A percentile compares a stretch with the other conserved stretches of the same genome.
These are phyloP conservation scores for Julus scandinavius DNA, from an alignment of 2,888 invertebrate species.

Conservation along the genomic window DNA sequence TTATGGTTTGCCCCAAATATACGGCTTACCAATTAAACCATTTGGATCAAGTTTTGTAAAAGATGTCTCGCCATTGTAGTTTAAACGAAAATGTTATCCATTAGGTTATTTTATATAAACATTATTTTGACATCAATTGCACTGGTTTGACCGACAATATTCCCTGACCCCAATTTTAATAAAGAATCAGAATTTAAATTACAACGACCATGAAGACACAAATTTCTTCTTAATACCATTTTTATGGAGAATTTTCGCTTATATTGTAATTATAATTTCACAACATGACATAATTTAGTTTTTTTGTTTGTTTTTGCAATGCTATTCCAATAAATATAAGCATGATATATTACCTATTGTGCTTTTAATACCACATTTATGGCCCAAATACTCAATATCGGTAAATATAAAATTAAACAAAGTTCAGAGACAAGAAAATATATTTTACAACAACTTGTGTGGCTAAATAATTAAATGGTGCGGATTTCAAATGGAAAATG, in stretches of 20 bases:
- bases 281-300: no score
- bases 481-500: not conserved
- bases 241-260: not conserved
- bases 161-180: not conserved
- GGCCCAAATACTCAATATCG: not conserved
- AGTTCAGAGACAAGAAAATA: not conserved
- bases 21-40: no score
- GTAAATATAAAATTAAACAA: no score
- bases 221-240: not conserved
- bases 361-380: not conserved
- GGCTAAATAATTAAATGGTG: not conserved
- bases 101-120: no score
- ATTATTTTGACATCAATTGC: not conserved
- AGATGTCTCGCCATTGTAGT: no score
- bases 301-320: no score
- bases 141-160: not conserved
- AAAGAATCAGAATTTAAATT: no score
- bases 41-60: no score
- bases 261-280: not conserved
- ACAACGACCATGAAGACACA: no score
- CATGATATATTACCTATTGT: not conserved
- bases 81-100: no score
- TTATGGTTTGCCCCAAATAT: no score
- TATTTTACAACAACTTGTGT: not conserved
- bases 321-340: no score